Evolutionary conservation across 2,797 vertebrate species (phyloP).

Genomic region (Hirundo rustica): DNA sequence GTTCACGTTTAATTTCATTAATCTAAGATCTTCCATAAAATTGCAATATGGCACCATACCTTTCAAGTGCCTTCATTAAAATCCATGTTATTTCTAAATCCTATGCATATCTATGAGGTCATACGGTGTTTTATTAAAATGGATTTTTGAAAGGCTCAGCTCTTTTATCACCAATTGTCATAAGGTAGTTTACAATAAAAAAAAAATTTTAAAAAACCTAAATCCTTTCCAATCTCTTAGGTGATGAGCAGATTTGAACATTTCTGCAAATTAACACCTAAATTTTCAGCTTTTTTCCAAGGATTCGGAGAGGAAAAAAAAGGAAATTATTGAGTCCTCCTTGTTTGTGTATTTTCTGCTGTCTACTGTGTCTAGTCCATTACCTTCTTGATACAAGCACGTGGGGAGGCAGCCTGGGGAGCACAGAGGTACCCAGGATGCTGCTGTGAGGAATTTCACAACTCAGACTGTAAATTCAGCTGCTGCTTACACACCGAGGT

Average conservation of each 20-base stretch:
- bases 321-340: background rate
- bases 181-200: constrained; percentile 38
- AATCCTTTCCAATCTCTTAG: background rate
- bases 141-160: constrained; percentile 49
- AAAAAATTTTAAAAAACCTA: background rate
- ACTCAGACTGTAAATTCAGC: background rate
- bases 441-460: background rate
- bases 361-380: background rate
- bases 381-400: background rate
- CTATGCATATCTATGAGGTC: constrained; percentile 71
- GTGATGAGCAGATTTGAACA: background rate
- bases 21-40: constrained; percentile 73
- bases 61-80: constrained; percentile 68
- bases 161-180: constrained; percentile 53
- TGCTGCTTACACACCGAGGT: background rate
- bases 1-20: constrained; percentile 76
- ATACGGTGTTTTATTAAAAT: constrained; percentile 48
- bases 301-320: background rate
- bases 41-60: constrained; percentile 68
- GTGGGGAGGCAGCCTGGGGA: background rate
- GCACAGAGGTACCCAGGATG: background rate
- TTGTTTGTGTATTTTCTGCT: background rate
- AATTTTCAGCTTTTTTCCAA: background rate
- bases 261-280: background rate
- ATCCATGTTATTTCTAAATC: constrained; percentile 66